Evolutionary conservation across 2,888 invertebrate genomes (phyloP).

Genomic region (Leucoma salicis): DNA sequence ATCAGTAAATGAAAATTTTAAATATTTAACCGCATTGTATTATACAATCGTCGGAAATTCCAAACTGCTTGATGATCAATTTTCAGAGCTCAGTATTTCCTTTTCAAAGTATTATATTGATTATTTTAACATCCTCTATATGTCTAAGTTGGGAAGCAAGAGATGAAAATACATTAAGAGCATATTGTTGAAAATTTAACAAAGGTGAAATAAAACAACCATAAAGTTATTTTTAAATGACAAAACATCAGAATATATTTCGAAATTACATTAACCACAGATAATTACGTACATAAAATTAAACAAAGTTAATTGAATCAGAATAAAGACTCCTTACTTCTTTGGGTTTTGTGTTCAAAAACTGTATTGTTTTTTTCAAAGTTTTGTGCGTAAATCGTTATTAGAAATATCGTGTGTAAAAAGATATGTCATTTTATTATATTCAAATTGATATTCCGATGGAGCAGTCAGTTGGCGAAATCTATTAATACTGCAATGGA

Average conservation of each 20-base stretch:
- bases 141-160: too few relatives aligned
- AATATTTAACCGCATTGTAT: too few relatives aligned
- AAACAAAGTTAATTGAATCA: constrained; percentile 14
- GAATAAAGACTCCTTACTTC: neutral
- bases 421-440: constrained; percentile 58
- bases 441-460: constrained; percentile 58
- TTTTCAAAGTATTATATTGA: too few relatives aligned
- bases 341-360: constrained; percentile 34
- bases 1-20: too few relatives aligned
- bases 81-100: too few relatives aligned
- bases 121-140: too few relatives aligned
- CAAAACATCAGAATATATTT: constrained; percentile 79
- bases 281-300: constrained; percentile 39
- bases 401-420: constrained; percentile 58
- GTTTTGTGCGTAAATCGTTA: constrained; percentile 60
- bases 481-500: constrained; percentile 10
- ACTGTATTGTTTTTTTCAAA: constrained; percentile 33
- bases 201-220: neutral
- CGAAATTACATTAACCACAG: constrained; percentile 68
- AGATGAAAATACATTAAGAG: too few relatives aligned
- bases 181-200: too few relatives aligned
- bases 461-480: constrained; percentile 45
- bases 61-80: too few relatives aligned
- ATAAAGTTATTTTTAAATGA: constrained; percentile 51
- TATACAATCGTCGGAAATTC: too few relatives aligned